Conservation (phyloP, 2,888 invertebrate species). For the Elysia crispata region DNA sequence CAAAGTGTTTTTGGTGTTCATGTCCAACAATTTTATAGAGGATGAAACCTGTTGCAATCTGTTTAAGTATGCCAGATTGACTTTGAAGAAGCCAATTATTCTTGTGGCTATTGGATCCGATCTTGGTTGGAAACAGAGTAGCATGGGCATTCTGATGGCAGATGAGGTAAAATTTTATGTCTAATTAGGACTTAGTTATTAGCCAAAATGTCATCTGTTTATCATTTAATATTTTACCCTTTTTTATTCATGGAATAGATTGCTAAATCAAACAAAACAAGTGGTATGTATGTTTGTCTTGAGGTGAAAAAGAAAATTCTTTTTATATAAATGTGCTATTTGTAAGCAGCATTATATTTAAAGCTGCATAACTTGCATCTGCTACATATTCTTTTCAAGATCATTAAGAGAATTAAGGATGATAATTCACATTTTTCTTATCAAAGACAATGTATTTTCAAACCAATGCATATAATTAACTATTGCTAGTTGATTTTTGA, state of each 20-base stretch:
- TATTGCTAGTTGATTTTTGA: too few species aligned
- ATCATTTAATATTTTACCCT: not conserved
- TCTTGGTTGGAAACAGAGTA: conserved; percentile 69
- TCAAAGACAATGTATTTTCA: too few species aligned
- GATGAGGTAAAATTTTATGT: conserved; percentile 64
- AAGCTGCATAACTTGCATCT: too few species aligned
- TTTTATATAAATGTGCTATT: too few species aligned
- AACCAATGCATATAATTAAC: too few species aligned
- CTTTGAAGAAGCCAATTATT: conserved; percentile 66
- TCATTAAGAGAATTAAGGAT: too few species aligned
- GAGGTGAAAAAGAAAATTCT: too few species aligned
- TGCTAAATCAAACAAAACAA: too few species aligned
- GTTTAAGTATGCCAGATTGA: conserved; percentile 70
- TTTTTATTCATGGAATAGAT: not conserved
- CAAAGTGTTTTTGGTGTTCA: conserved; percentile 66
- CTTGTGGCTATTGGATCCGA: conserved; percentile 66
- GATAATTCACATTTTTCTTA: too few species aligned
- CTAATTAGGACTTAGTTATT: not conserved
- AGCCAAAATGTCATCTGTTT: not conserved
- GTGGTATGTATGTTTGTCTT: not conserved
- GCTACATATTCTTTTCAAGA: too few species aligned
- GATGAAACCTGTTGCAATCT: conserved; percentile 68
- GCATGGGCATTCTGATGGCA: conserved; percentile 66
- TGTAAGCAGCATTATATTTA: too few species aligned
- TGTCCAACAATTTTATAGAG: conserved; percentile 66